phyloP scores from a whole-genome alignment of 2,888 invertebrate genomes.

The Mesorhabditis belari region DNA sequence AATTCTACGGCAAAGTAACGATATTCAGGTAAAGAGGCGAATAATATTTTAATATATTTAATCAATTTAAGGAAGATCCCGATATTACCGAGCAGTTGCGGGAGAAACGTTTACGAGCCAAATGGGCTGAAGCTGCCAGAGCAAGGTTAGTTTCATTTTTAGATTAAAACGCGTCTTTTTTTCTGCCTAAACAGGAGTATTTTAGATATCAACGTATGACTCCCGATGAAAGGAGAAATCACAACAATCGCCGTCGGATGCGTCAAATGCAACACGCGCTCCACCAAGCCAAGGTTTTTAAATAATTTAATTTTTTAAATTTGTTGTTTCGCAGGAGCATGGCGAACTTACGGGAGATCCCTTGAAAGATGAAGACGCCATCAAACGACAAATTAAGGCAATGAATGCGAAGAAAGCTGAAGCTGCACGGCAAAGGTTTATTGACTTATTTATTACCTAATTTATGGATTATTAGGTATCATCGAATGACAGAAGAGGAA shows the following conservation, averaged over 20 bases:
- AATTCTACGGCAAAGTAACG: conserved; percentile 46
- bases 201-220: conserved; percentile 35
- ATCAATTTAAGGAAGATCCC: conserved; percentile 40
- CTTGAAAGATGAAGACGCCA: conserved; percentile 41
- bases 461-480: conserved; percentile 21
- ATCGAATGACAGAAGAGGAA: conserved; percentile 43
- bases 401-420: conserved; percentile 50
- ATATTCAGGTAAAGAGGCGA: conserved; percentile 27
- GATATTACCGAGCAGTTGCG: conserved; percentile 50
- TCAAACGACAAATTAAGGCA: conserved; percentile 41
- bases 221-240: conserved; percentile 42
- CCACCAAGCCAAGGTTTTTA: conserved; percentile 24
- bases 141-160: conserved; percentile 29
- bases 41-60: neutral
- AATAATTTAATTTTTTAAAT: neutral
- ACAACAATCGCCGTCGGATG: conserved; percentile 46
- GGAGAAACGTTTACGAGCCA: conserved; percentile 49
- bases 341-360: conserved; percentile 31
- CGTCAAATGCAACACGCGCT: conserved; percentile 45
- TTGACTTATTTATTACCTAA: neutral
- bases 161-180: neutral
- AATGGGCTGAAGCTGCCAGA: conserved; percentile 52
- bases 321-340: conserved; percentile 9
- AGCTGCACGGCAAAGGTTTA: conserved; percentile 41
- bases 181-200: too few relatives aligned